phyloP scores from a whole-genome alignment of 2,113 vertebrate genomes.

The Mystacornis crossleyi region DNA sequence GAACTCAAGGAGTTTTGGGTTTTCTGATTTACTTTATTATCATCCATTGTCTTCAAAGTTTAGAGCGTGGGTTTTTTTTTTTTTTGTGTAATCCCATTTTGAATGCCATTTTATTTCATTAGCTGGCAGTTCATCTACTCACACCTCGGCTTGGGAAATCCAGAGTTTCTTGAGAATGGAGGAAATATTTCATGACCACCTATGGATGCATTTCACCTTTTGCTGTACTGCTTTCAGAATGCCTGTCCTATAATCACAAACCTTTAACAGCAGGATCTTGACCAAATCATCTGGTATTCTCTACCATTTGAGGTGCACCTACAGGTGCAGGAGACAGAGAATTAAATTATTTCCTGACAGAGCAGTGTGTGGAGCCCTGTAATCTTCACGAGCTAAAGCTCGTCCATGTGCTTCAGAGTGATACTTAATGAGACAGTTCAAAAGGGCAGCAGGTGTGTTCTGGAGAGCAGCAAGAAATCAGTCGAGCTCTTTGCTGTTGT shows the following conservation, averaged over 20 bases:
- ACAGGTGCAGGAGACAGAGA: neutral
- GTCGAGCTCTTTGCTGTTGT: neutral
- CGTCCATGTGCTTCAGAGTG: fast-evolving
- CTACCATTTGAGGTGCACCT: neutral
- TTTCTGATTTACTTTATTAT: neutral
- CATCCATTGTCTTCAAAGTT: neutral
- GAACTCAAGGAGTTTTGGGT: neutral
- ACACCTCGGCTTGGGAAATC: neutral
- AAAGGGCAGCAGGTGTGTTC: conserved; percentile 5
- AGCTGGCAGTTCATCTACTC: neutral
- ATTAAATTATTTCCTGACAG: neutral
- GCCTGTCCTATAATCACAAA: neutral
- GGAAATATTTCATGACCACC: neutral
- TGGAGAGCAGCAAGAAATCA: neutral
- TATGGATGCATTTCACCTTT: neutral
- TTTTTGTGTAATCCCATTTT: neutral
- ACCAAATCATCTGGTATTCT: neutral
- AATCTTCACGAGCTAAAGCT: neutral
- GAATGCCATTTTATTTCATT: neutral
- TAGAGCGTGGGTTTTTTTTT: neutral
- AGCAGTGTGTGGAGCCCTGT: neutral
- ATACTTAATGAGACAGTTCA: neutral
- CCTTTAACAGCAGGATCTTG: neutral
- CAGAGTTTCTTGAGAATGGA: neutral
- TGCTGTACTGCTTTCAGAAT: neutral